Conservation (phyloP, 2,797 vertebrate genomes). For the Neosalanx taihuensis region DNA sequence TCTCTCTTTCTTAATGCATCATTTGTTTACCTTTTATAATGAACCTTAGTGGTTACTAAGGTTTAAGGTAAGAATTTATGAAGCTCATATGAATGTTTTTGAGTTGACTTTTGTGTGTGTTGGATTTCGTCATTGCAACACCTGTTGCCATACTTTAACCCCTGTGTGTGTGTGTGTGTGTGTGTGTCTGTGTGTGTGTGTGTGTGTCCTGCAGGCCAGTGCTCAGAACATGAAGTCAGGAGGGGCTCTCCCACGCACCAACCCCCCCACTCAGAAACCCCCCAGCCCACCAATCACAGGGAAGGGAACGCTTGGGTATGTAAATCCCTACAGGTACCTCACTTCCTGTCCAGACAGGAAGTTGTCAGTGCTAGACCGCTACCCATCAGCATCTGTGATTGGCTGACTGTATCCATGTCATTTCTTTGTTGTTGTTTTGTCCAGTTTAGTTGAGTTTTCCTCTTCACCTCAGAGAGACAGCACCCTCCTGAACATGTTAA, state of each 20-base stretch:
- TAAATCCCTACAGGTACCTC: conserved; percentile 35
- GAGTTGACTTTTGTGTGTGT: conserved; percentile 19
- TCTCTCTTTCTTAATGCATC: conserved; percentile 82
- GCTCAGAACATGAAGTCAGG: conserved; percentile 98
- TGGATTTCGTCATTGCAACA: not conserved
- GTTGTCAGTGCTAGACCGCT: not conserved
- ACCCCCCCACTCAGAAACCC: conserved; percentile 97
- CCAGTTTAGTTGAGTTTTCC: not conserved
- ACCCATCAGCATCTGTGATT: not conserved
- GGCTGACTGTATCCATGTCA: conserved; percentile 9
- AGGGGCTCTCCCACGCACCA: conserved; percentile 86
- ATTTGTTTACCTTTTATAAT: conserved; percentile 81
- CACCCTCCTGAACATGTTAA: too few species aligned
- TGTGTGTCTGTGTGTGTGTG: too few species aligned
- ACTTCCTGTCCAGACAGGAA: not conserved
- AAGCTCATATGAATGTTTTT: conserved; percentile 15
- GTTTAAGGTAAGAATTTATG: conserved; percentile 96
- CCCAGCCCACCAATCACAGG: conserved; percentile 94
- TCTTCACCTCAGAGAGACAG: too few species aligned
- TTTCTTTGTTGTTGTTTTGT: not conserved
- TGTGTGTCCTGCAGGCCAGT: conserved; percentile 79
- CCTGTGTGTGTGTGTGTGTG: not conserved
- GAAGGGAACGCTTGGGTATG: conserved; percentile 97
- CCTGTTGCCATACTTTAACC: not conserved
- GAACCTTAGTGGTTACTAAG: conserved; percentile 99